phyloP scores from a whole-genome alignment of 30 jellyfish, hydroid and myxozoan genomes.

The Aurelia sp. region DNA sequence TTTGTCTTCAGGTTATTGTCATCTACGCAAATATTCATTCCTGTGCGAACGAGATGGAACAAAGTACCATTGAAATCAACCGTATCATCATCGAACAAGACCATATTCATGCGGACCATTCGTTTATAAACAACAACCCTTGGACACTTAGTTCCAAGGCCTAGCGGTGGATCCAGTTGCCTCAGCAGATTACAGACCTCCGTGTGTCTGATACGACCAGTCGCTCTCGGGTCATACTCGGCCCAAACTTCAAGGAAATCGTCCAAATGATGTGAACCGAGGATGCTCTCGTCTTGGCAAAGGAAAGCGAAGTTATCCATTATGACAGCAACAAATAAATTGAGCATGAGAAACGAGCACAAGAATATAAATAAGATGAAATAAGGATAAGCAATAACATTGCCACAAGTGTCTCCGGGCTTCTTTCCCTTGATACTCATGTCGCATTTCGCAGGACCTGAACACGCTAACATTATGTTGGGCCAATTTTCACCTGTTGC shows the following conservation, averaged over 20 bases:
- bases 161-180: slow-evolving; percentile 72
- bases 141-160: slow-evolving; percentile 76
- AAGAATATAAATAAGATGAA: slow-evolving; percentile 40
- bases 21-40: slow-evolving; percentile 77
- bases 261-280: slow-evolving; percentile 66
- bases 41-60: slow-evolving; percentile 92
- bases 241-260: slow-evolving; percentile 69
- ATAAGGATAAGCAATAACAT: slow-evolving; percentile 58
- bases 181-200: slow-evolving; percentile 65
- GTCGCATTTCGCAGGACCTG: slow-evolving; percentile 76
- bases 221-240: slow-evolving; percentile 73
- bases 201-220: slow-evolving; percentile 74
- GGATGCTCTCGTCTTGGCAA: slow-evolving; percentile 75
- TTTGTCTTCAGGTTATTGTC: slow-evolving; percentile 81
- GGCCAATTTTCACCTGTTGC: slow-evolving; percentile 96
- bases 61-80: slow-evolving; percentile 84
- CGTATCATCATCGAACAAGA: slow-evolving; percentile 70
- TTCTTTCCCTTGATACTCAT: slow-evolving; percentile 34
- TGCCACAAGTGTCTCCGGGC: slow-evolving; percentile 75
- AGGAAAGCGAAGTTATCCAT: slow-evolving; percentile 72
- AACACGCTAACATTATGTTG: slow-evolving; percentile 77
- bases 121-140: slow-evolving; percentile 70
- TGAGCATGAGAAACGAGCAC: slow-evolving; percentile 66
- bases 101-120: slow-evolving; percentile 89
- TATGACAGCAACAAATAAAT: slow-evolving; percentile 70